Base-by-base conservation (phyloP, 2,113 vertebrate species). In the Syngnathus typhle region DNA sequence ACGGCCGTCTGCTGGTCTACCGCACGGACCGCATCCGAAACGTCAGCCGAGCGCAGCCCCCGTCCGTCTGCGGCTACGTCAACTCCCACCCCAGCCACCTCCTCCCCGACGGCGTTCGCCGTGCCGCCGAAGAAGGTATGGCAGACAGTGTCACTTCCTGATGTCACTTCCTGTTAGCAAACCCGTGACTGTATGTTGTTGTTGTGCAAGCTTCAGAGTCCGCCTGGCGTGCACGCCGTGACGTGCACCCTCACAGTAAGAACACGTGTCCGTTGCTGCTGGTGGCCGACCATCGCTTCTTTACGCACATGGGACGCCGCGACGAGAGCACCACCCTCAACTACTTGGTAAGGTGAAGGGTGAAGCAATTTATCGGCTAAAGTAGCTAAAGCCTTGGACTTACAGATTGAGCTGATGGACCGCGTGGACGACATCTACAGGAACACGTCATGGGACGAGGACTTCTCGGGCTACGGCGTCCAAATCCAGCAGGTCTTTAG, bases 391-490 rank as follows among this genome's bases (percentile, higher is more conserved):
- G 3, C 21, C 8, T 2, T 21, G 49, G 8, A n/a, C 32, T 3
- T 62, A 60, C 87, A 99, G 97, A 99, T 99, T 65, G 97, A 98
- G 36, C 80, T 99, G 73, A 98, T 98, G 69, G 97, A 99, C 80
- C 93, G 97, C 44, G 97, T 99, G 7, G 97, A 98, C 73, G 96
- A 98, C 90, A 99, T 99, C 82, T 99, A 98, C 85, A 90, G 95
- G 62, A 97, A 98, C 80, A 98, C 96, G 0, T 93, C 95, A 0
- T 98, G 96, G 96, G 95, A 95, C 10, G 90, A 94, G 0, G 92
- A 93, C 65, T 95, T 93, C 85, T 91, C 87, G 51, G 96, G 96
- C 41, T 98, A 98, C 7, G 97, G 97, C 19, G 91, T 99, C 74
- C 97, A 99, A 89, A 99, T 99, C 89, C 94, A 98, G 46, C 95